These are phyloP conservation scores for Ooceraea biroi DNA, from an alignment of 1,140 invertebrate species.

Conservation along the genomic window DNA sequence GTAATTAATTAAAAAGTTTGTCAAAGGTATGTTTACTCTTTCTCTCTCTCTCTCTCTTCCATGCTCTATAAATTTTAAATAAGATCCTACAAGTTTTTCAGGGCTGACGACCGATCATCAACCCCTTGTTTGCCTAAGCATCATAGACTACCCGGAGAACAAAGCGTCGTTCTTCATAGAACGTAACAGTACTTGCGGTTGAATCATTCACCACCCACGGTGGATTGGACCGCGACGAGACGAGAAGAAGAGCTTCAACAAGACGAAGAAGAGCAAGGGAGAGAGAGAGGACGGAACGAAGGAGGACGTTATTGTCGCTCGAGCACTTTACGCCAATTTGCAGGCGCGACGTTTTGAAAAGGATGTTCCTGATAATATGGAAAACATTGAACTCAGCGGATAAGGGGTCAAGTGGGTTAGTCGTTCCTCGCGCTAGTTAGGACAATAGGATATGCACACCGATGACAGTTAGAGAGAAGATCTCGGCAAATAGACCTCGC, in stretches of 20 bases:
- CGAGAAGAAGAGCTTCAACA: slow-evolving; percentile 26
- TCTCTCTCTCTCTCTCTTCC: neutral
- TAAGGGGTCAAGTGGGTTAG: slow-evolving; percentile 65
- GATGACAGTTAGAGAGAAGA: slow-evolving; percentile 9
- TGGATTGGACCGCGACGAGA: slow-evolving; percentile 40
- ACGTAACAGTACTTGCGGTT: slow-evolving; percentile 59
- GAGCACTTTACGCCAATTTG: slow-evolving; percentile 80
- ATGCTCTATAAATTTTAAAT: neutral
- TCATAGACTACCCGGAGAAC: neutral
- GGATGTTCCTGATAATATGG: slow-evolving; percentile 79
- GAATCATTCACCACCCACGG: slow-evolving; percentile 69
- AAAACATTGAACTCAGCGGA: slow-evolving; percentile 71
- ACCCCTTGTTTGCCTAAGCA: neutral
- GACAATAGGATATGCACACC: slow-evolving; percentile 43
- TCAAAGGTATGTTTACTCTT: neutral
- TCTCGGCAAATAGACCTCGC: neutral
- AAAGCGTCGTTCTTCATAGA: slow-evolving; percentile 26
- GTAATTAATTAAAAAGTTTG: neutral
- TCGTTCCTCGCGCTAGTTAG: slow-evolving; percentile 31
- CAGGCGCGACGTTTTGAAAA: slow-evolving; percentile 76
- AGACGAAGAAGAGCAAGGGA: neutral
- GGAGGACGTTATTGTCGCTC: slow-evolving; percentile 55
- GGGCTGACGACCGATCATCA: neutral
- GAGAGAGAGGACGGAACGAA: slow-evolving; percentile 15
- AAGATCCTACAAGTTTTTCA: no score